Percentiles rank a stretch among this genome's conserved stretches.
phyloP scores from a whole-genome alignment of 2,113 vertebrate genomes.

The Eublepharis macularius region DNA sequence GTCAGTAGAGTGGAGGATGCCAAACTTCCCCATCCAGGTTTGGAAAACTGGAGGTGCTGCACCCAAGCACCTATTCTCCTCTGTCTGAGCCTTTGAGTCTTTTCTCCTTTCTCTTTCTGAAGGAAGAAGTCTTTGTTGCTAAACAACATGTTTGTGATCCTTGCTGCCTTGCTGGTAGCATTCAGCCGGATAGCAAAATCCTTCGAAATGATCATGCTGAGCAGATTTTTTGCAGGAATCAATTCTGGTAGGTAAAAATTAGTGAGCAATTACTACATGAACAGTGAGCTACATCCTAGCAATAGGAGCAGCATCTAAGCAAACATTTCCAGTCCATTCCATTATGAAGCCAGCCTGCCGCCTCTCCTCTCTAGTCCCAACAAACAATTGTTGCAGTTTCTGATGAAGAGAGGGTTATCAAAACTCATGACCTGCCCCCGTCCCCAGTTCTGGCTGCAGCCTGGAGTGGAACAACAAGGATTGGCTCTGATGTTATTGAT shows the following conservation, averaged over 20 bases:
- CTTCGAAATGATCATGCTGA: constrained; percentile 91
- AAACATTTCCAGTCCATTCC: too few species aligned
- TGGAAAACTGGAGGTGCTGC: not conserved
- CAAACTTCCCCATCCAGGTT: too few species aligned
- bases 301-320: too few species aligned
- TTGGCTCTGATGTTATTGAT: too few species aligned
- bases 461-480: too few species aligned
- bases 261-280: not conserved
- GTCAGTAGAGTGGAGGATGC: too few species aligned
- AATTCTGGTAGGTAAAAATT: constrained; percentile 77
- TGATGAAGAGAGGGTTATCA: too few species aligned
- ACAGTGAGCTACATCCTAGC: too few species aligned
- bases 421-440: too few species aligned
- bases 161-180: constrained; percentile 77
- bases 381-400: too few species aligned
- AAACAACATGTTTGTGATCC: constrained; percentile 86
- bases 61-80: not conserved
- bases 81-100: not conserved
- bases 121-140: constrained; percentile 91
- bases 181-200: constrained; percentile 81
- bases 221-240: constrained; percentile 84
- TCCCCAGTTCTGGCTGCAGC: too few species aligned
- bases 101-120: not conserved
- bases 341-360: not conserved
- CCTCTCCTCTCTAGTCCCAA: too few species aligned